These are phyloP conservation scores for Pelodytes ibericus DNA, from an alignment of 2,797 vertebrate species.

Conservation along the genomic window DNA sequence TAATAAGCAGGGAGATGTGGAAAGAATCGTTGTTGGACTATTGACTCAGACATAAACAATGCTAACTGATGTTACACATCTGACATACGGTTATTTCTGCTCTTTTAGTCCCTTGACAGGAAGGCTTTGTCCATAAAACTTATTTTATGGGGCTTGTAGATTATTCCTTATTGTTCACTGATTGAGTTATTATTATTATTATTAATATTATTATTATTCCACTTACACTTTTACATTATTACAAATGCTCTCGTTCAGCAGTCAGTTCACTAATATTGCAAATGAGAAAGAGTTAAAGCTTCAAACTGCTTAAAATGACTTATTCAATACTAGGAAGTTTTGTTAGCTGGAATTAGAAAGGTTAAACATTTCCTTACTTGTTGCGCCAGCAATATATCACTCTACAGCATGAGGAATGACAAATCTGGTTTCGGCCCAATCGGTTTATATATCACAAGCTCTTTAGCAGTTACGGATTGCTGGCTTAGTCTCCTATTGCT, in stretches of 20 bases:
- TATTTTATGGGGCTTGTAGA: neutral
- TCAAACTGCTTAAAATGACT: neutral
- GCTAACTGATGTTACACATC: too few species aligned
- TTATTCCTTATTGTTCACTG: neutral
- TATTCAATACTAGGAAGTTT: neutral
- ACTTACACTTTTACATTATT: too few species aligned
- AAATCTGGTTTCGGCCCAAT: constrained; percentile 26
- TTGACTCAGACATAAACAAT: neutral
- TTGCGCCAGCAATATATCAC: constrained; percentile 27
- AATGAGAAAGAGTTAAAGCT: neutral
- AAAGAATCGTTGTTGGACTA: neutral
- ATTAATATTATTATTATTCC: too few species aligned
- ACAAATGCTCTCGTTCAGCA: neutral
- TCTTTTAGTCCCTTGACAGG: neutral
- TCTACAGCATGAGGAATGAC: constrained; percentile 30
- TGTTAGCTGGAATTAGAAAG: neutral
- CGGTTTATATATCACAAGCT: constrained; percentile 39
- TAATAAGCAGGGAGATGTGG: neutral
- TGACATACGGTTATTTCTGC: neutral
- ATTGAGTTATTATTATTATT: too few species aligned
- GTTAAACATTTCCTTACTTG: constrained; percentile 32
- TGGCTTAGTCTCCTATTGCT: constrained; percentile 24
- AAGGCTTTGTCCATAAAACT: neutral
- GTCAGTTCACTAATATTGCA: neutral
- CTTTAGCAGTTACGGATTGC: constrained; percentile 17